These are phyloP conservation scores for Rhabdomys dilectus DNA, from an alignment of 2,113 vertebrate species.

Conservation along the genomic window DNA sequence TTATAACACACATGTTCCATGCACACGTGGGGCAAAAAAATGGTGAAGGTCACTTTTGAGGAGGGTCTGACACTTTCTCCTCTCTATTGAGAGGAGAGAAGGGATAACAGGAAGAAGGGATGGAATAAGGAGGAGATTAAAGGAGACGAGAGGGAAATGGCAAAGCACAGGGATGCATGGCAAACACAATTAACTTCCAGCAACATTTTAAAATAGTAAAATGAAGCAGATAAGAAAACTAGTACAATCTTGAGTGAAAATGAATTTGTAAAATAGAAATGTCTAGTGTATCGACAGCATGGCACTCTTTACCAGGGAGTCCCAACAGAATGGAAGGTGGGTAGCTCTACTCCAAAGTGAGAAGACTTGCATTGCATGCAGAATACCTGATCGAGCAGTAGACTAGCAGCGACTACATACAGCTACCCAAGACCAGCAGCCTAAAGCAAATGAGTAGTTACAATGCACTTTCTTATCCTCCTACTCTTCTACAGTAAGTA, in stretches of 20 bases:
- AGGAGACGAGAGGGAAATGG: constrained; percentile 15
- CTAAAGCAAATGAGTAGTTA: constrained; percentile 42
- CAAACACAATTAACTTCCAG: constrained; percentile 52
- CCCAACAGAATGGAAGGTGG: constrained; percentile 25
- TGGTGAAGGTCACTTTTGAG: not conserved
- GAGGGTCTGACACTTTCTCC: constrained; percentile 11
- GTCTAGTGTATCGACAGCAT: not conserved
- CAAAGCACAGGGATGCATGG: not conserved
- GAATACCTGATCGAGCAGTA: not conserved
- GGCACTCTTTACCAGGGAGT: constrained; percentile 31
- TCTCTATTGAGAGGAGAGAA: not conserved
- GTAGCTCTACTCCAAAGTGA: not conserved
- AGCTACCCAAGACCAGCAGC: constrained; percentile 42
- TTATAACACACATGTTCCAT: not conserved
- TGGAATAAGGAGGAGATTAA: constrained; percentile 52
- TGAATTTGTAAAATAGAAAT: constrained; percentile 60
- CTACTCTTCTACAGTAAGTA: not conserved
- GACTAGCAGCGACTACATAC: constrained; percentile 12
- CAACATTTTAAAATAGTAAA: constrained; percentile 57
- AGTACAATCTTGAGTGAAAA: constrained; percentile 58
- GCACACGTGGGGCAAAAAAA: not conserved
- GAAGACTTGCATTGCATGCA: not conserved
- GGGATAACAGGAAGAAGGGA: constrained; percentile 42
- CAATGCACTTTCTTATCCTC: constrained; percentile 39
- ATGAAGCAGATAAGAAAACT: constrained; percentile 55